Base-by-base conservation (phyloP, 2,113 vertebrate genomes). In the Phainopepla nitens region DNA sequence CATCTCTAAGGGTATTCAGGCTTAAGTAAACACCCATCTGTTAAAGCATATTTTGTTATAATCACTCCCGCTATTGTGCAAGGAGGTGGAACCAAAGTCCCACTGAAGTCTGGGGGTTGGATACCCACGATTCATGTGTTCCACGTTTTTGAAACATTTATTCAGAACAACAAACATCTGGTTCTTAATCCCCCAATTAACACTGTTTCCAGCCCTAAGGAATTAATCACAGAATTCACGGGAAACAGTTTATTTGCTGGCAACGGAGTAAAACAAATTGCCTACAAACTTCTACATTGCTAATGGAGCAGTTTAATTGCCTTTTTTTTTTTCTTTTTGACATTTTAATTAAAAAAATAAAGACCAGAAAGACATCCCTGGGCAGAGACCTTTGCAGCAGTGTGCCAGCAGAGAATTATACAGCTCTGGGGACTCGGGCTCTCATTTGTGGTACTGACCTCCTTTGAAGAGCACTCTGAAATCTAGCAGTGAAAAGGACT, bases 161-260 rank as follows among this genome's bases (percentile, higher is more conserved):
- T 82, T 92, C 80, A 86, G 61, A 89, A 81, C 75, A 96, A 90
- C 75, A 92, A 95, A 96, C 94, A 97, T 94, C 94, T 95, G 89
- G 68, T 72, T 87, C 72, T 91, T 95, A 96, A 97, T 95, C 83
- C 83, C 62, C 49, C 82, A 95, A 94, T 95, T 97, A 95, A 83
- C 51, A 82, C 70, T 66, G 60, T 27, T 96, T 82, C 82, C 58
- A 95, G 90, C 86, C 90, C 90, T 69, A 70, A 90, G 68, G 57
- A 96, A 91, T 87, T 91, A 89, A 95, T 91, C 90, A 86, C 5
- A 92, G 90, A 95, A 93, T 78, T 83, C 79, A 94, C 0, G 5
- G 45, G 70, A 91, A 96, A 66, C 75, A 64, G 50, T 83, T 83
- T 92, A 91, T 90, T 94, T 94, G 66, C 61, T 68, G 86, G 70